Conservation (phyloP, 2,797 vertebrate species). For the Potorous gilbertii region DNA sequence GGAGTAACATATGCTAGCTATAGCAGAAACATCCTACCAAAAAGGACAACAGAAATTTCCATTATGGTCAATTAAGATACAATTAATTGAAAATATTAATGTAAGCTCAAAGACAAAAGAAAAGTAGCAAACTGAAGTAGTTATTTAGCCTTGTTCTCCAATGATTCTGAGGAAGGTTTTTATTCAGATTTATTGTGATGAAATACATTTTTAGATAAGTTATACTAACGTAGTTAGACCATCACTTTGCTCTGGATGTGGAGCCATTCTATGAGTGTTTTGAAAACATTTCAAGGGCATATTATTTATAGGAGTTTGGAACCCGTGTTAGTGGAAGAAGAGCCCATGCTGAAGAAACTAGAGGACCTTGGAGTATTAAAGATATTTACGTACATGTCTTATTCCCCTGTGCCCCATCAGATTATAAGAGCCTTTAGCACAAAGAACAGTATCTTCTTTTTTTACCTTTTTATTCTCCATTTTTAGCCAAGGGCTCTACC, state of each 20-base stretch:
- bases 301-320: background rate
- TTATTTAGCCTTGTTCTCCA: background rate
- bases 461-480: background rate
- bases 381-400: background rate
- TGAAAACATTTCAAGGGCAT: slow-evolving; percentile 21
- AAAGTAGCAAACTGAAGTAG: slow-evolving; percentile 32
- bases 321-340: background rate
- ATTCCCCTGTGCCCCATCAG: background rate
- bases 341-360: background rate
- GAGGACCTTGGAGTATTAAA: background rate
- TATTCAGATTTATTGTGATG: slow-evolving; percentile 14
- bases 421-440: background rate
- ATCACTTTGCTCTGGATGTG: background rate
- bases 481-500: background rate
- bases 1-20: background rate
- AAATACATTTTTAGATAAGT: slow-evolving; percentile 27
- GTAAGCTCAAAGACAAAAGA: background rate
- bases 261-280: background rate
- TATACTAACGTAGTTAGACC: slow-evolving; percentile 3
- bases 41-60: background rate
- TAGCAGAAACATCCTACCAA: background rate
- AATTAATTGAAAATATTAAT: slow-evolving; percentile 38
- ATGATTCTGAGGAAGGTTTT: slow-evolving; percentile 43
- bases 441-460: background rate
- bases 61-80: slow-evolving; percentile 31